Evolutionary conservation across 1,140 invertebrate species (phyloP).

Genomic region (Pararge aegeria): DNA sequence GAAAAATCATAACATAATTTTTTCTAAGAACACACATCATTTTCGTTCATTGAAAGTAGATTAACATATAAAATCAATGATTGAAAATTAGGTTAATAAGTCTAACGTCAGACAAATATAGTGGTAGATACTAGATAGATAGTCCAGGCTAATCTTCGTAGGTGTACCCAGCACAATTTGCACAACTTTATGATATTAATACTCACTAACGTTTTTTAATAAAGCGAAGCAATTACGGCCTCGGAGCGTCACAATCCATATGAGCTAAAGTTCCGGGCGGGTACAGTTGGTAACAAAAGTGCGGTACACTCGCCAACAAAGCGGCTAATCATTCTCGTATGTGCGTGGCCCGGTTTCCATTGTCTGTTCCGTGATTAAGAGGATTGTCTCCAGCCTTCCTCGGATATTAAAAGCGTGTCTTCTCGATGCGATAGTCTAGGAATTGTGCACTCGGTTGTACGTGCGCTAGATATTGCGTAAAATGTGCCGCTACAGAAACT

Average conservation of each 20-base stretch:
- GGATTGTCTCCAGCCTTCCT: conserved; percentile 75
- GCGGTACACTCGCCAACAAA: conserved; percentile 66
- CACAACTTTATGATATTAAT: conserved; percentile 31
- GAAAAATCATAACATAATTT: too few relatives aligned
- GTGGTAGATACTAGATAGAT: too few relatives aligned
- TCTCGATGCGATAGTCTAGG: conserved; percentile 56
- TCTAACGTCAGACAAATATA: too few relatives aligned
- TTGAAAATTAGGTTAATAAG: too few relatives aligned
- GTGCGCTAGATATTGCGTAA: conserved; percentile 64
- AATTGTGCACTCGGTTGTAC: conserved; percentile 53
- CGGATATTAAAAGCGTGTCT: conserved; percentile 75
- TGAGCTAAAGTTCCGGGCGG: conserved; percentile 58
- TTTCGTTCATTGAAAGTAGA: too few relatives aligned
- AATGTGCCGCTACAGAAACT: conserved; percentile 60
- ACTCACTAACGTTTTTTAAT: conserved; percentile 52
- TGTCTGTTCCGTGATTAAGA: conserved; percentile 76
- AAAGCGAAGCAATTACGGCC: conserved; percentile 56
- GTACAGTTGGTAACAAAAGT: conserved; percentile 69
- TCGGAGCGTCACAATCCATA: conserved; percentile 56
- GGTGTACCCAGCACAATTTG: conserved; percentile 11
- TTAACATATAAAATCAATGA: too few relatives aligned
- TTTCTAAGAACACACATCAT: too few relatives aligned
- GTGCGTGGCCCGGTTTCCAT: conserved; percentile 75
- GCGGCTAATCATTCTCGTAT: conserved; percentile 72
- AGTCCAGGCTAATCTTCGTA: too few relatives aligned